Conservation (phyloP, 2,113 vertebrate species). For the Cnemophilus loriae region DNA sequence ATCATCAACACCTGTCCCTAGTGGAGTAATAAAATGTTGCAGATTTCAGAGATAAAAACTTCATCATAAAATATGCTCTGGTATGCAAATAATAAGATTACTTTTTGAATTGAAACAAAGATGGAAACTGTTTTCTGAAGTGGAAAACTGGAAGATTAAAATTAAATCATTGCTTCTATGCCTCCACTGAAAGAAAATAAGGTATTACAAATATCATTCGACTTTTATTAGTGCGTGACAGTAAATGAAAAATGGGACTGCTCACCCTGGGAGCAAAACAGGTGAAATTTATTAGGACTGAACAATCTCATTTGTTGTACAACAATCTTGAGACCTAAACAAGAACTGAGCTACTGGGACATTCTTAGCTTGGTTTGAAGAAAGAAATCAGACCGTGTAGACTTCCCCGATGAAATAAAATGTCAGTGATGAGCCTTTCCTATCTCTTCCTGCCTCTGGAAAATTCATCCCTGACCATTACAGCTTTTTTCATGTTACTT, state of each 20-base stretch:
- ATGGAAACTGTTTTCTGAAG: slow-evolving; percentile 36
- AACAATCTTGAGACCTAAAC: neutral
- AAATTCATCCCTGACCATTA: neutral
- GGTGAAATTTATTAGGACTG: slow-evolving; percentile 16
- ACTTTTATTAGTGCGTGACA: slow-evolving; percentile 37
- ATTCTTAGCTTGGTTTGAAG: neutral
- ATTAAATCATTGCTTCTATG: slow-evolving; percentile 35
- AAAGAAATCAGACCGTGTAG: neutral
- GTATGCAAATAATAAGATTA: slow-evolving; percentile 41
- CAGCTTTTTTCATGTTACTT: neutral
- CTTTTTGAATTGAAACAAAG: slow-evolving; percentile 38
- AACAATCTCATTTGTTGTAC: neutral
- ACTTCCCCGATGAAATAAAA: neutral
- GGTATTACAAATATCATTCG: slow-evolving; percentile 44
- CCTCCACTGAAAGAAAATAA: slow-evolving; percentile 6
- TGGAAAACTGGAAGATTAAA: slow-evolving; percentile 40
- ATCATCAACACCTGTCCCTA: neutral
- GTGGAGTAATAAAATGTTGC: slow-evolving; percentile 34
- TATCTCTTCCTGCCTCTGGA: neutral
- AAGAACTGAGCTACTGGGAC: neutral
- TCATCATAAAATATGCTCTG: slow-evolving; percentile 46
- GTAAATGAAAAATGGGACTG: slow-evolving; percentile 1
- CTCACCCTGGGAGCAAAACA: neutral
- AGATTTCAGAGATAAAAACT: slow-evolving; percentile 51
- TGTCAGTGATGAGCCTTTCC: neutral